These are phyloP conservation scores for Catocala nupta DNA, from an alignment of 2,888 invertebrate species.

Conservation along the genomic window DNA sequence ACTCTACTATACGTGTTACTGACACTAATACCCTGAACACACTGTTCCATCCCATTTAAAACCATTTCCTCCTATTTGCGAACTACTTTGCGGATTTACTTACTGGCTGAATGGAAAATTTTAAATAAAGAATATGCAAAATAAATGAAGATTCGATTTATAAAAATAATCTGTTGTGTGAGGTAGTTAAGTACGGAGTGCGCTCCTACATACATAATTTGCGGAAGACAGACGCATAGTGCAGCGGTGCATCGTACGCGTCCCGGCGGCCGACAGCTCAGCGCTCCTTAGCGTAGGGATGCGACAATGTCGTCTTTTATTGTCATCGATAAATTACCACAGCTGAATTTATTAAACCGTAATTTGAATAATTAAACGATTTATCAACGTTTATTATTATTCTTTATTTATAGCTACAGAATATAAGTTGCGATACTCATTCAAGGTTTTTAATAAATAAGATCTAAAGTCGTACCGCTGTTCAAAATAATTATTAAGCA, in stretches of 20 bases:
- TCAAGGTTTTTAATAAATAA: constrained; percentile 6
- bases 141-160: constrained; percentile 17
- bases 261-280: constrained; percentile 33
- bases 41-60: constrained; percentile 75
- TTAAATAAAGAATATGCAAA: constrained; percentile 13
- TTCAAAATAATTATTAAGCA: not conserved
- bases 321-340: constrained; percentile 30
- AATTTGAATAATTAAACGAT: constrained; percentile 1
- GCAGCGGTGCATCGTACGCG: constrained; percentile 51
- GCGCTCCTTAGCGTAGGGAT: constrained; percentile 37
- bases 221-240: constrained; percentile 55
- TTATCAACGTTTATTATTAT: constrained; percentile 1
- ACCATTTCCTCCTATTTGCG: constrained; percentile 63
- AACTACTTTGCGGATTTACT: constrained; percentile 40
- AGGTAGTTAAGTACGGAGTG: constrained; percentile 28
- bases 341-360: too few relatives aligned
- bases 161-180: constrained; percentile 23
- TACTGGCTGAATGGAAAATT: constrained; percentile 34
- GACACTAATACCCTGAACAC: constrained; percentile 44
- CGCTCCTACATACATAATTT: constrained; percentile 46
- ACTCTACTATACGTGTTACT: constrained; percentile 52
- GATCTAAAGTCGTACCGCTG: not conserved
- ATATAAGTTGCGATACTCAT: not conserved
- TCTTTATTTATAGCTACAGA: not conserved
- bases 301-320: constrained; percentile 12